phyloP scores from a whole-genome alignment of 2,888 invertebrate species.

The Biston betularia region DNA sequence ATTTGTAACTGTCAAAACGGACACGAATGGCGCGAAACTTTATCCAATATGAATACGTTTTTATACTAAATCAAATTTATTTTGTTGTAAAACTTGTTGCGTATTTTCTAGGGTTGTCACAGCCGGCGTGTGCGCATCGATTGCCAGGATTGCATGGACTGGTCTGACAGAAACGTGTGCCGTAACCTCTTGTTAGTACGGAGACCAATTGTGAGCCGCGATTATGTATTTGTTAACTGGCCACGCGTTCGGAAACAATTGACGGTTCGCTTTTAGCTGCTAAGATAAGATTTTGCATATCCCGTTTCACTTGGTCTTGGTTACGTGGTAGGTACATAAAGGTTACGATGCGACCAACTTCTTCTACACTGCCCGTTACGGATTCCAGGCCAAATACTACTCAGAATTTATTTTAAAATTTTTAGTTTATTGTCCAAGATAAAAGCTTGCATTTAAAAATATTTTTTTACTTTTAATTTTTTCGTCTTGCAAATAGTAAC shows the following conservation, averaged over 20 bases:
- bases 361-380: no score
- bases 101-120: constrained; percentile 55
- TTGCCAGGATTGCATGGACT: constrained; percentile 79
- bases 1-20: constrained; percentile 26
- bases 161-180: constrained; percentile 63
- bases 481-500: no score
- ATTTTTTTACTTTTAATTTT: no score
- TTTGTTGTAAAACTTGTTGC: constrained; percentile 27
- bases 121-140: constrained; percentile 66
- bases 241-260: constrained; percentile 85
- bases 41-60: background rate
- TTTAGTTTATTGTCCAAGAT: no score
- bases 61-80: constrained; percentile 4
- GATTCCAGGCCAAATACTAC: no score
- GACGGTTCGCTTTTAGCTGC: constrained; percentile 70
- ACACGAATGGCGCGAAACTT: constrained; percentile 1
- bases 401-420: no score
- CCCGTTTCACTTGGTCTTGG: constrained; percentile 57
- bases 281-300: constrained; percentile 78
- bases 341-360: background rate
- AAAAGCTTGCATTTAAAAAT: no score
- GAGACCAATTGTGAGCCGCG: constrained; percentile 81
- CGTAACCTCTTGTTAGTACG: constrained; percentile 68
- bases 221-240: constrained; percentile 80
- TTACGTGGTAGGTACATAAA: constrained; percentile 20